These are phyloP conservation scores for Hyalella azteca DNA, from an alignment of 2,888 invertebrate species.

Conservation along the genomic window DNA sequence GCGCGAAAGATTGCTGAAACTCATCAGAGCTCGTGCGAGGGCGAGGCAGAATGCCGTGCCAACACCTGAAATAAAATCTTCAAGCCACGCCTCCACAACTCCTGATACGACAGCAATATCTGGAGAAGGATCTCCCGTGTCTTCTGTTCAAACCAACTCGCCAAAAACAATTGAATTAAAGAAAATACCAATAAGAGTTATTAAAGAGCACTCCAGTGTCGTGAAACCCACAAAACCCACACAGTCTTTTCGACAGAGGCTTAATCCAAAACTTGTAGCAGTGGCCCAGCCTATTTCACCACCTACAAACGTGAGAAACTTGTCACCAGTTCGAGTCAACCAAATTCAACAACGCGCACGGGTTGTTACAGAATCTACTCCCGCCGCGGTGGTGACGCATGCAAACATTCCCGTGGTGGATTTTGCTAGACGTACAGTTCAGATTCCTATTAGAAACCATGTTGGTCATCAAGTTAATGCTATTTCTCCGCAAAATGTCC, in stretches of 20 bases:
- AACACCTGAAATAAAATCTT: neutral
- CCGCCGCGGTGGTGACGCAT: neutral
- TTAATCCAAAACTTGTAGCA: neutral
- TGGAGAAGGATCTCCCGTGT: neutral
- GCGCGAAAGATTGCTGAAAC: neutral
- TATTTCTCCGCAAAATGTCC: neutral
- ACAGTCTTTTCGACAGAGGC: constrained; percentile 2
- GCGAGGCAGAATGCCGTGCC: neutral
- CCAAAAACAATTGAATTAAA: constrained; percentile 4
- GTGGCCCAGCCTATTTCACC: neutral
- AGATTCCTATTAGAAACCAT: neutral
- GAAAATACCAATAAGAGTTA: neutral
- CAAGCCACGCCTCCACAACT: neutral
- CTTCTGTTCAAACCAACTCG: neutral
- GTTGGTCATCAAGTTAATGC: neutral
- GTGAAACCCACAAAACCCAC: neutral
- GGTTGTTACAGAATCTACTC: neutral
- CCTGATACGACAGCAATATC: neutral
- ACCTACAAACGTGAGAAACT: neutral
- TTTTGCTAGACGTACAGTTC: neutral
- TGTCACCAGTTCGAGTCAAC: neutral
- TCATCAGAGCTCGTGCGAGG: neutral
- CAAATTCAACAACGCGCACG: neutral
- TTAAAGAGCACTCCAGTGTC: neutral
- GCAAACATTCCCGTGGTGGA: neutral